Evolutionary conservation across 2,797 vertebrate genomes (phyloP).

Genomic region (Sebastiscus tertius): DNA sequence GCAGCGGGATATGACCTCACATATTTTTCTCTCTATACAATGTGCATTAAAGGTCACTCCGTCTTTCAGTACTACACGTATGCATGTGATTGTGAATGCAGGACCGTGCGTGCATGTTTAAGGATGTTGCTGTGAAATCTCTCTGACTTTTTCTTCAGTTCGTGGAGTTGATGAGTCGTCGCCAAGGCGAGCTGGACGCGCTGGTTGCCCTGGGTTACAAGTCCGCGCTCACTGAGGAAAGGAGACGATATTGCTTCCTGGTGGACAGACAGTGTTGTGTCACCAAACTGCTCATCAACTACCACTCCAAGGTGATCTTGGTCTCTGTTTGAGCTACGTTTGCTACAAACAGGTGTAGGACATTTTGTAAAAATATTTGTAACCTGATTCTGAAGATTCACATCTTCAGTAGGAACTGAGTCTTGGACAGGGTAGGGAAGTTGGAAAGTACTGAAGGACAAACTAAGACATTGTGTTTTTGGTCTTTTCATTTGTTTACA

Average conservation of each 20-base stretch:
- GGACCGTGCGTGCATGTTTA: neutral
- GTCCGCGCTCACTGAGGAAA: slow-evolving; percentile 88
- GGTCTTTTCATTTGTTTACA: neutral
- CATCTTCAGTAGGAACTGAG: neutral
- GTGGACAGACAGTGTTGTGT: slow-evolving; percentile 90
- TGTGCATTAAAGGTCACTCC: slow-evolving; percentile 48
- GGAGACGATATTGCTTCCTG: slow-evolving; percentile 89
- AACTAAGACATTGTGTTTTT: too few species aligned
- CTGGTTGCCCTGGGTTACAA: slow-evolving; percentile 88
- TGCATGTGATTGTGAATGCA: neutral
- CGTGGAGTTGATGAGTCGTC: slow-evolving; percentile 89
- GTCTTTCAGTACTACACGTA: neutral
- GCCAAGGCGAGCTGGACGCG: slow-evolving; percentile 86
- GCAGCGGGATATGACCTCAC: slow-evolving; percentile 66
- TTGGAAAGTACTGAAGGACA: neutral
- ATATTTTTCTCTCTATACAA: slow-evolving; percentile 19
- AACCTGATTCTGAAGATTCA: neutral
- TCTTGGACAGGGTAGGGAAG: neutral
- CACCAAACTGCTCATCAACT: slow-evolving; percentile 88
- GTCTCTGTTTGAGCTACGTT: neutral
- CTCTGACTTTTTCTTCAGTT: slow-evolving; percentile 71
- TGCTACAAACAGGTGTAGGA: neutral
- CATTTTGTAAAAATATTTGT: neutral
- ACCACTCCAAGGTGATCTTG: slow-evolving; percentile 86
- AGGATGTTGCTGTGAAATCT: neutral